Base-by-base conservation (phyloP, 2,888 invertebrate species). In the Drosophila suboccidentalis region DNA sequence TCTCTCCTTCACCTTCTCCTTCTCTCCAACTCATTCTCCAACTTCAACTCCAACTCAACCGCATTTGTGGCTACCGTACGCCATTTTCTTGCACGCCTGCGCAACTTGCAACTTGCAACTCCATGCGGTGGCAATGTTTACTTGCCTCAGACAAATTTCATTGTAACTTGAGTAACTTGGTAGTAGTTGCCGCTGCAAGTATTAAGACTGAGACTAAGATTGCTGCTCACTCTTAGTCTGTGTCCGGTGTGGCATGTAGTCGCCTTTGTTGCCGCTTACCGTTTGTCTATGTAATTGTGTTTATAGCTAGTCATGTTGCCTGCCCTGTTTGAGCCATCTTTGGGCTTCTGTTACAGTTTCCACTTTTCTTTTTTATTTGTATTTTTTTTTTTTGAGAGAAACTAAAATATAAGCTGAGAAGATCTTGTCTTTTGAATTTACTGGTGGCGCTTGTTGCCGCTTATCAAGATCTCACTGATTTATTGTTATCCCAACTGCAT, bases 131-230 rank as follows among this genome's bases (percentile, higher is more conserved):
- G 90, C 89, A 87, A 81, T 88, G 87, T 90, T 90, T 87, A 83
- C 75, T 79, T 73, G 71, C 62, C 73, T 50, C 84, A 78, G 85
- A 87, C 90, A 91, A 90, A 90, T 90, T 88, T 89, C 82, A 85
- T 89, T 91, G 91, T 91, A 91, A 91, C 91, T 83, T 82, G 90
- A 91, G 91, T 91, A 91, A 91, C 87, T 88, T 91, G 89, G 90
- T 83, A 89, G 91, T 60, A 51, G 57, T 63, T 44, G 47, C 41
- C 32, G 44, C 36, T 50, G 22, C 58, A 44, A 39, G 54, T 54
- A 22, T 34, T 17, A n/a, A 46, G 44, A 17, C 36, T 51, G 29
- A 8, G 39, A 17, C 49, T n/a, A 0, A 22, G 32, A 4, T 17
- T 22, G 17, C 1, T 13, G 19, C 57, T 49, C 22, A 5, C 4